Conservation (phyloP, 2,888 invertebrate genomes). For the Metalampra italica region DNA sequence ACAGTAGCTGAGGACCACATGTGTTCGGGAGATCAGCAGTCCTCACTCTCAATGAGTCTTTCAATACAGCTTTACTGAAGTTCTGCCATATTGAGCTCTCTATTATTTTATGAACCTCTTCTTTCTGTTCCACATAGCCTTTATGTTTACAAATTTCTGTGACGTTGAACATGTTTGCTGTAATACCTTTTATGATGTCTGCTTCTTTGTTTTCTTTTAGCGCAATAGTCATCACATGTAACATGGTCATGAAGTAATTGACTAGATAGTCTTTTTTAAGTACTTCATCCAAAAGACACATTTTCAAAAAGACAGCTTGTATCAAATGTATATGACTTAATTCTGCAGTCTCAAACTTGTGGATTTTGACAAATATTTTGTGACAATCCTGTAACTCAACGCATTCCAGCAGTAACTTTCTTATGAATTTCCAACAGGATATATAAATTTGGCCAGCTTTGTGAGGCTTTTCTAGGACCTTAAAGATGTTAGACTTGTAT, state of each 20-base stretch:
- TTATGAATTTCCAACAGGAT: conserved; percentile 78
- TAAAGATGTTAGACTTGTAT: conserved; percentile 80
- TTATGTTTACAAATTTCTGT: conserved; percentile 42
- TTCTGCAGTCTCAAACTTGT: conserved; percentile 81
- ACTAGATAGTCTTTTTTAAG: conserved; percentile 59
- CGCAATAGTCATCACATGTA: conserved; percentile 71
- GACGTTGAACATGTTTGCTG: conserved; percentile 46
- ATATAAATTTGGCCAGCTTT: conserved; percentile 83
- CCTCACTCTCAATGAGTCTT: conserved; percentile 78
- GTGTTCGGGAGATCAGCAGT: conserved; percentile 45
- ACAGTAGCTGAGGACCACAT: conserved; percentile 71
- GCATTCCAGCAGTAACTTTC: conserved; percentile 77
- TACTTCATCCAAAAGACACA: conserved; percentile 42
- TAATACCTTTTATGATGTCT: conserved; percentile 33
- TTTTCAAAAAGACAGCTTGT: conserved; percentile 74
- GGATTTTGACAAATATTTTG: conserved; percentile 76
- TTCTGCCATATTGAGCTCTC: conserved; percentile 76
- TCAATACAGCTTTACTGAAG: conserved; percentile 82
- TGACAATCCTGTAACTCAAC: conserved; percentile 78
- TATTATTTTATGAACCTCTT: conserved; percentile 55
- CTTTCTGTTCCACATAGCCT: conserved; percentile 37
- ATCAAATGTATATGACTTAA: conserved; percentile 77
- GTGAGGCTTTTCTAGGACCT: conserved; percentile 83
- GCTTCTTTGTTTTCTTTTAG: conserved; percentile 60
- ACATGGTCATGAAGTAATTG: conserved; percentile 74